These are phyloP conservation scores for Halesus radiatus DNA, from an alignment of 1,140 invertebrate genomes.

Conservation along the genomic window DNA sequence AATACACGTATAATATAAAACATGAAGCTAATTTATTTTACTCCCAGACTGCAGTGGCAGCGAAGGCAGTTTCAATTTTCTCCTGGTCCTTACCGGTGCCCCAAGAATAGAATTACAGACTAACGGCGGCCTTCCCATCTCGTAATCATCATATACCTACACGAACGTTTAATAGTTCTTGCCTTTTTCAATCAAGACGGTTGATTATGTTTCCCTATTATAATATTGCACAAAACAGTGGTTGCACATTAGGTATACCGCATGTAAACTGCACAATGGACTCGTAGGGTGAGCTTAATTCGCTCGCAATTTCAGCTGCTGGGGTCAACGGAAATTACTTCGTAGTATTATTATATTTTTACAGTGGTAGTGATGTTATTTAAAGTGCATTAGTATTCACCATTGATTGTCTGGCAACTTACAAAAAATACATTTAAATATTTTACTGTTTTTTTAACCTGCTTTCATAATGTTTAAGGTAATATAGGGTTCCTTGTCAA, in stretches of 20 bases:
- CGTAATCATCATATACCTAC: conserved; percentile 16
- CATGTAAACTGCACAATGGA: neutral
- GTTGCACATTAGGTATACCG: neutral
- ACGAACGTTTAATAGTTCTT: conserved; percentile 16
- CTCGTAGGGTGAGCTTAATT: neutral
- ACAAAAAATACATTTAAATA: too few relatives aligned
- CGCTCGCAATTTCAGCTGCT: neutral
- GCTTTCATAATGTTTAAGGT: too few relatives aligned
- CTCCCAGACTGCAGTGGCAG: neutral
- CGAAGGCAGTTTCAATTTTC: neutral
- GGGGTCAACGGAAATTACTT: conserved; percentile 8
- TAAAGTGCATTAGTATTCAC: too few relatives aligned
- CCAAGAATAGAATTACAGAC: conserved; percentile 9
- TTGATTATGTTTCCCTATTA: neutral
- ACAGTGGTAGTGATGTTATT: neutral
- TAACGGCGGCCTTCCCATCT: conserved; percentile 11
- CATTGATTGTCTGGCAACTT: too few relatives aligned
- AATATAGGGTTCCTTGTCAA: too few relatives aligned
- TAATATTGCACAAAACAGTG: neutral
- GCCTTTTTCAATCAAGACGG: conserved; percentile 28
- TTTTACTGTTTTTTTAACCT: too few relatives aligned
- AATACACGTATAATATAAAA: neutral
- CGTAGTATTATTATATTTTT: neutral
- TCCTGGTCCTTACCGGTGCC: neutral
- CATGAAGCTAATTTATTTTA: conserved; percentile 20